Evolutionary conservation across 2,797 vertebrate genomes (phyloP).

Genomic region (Neosilurus hyrtlii): DNA sequence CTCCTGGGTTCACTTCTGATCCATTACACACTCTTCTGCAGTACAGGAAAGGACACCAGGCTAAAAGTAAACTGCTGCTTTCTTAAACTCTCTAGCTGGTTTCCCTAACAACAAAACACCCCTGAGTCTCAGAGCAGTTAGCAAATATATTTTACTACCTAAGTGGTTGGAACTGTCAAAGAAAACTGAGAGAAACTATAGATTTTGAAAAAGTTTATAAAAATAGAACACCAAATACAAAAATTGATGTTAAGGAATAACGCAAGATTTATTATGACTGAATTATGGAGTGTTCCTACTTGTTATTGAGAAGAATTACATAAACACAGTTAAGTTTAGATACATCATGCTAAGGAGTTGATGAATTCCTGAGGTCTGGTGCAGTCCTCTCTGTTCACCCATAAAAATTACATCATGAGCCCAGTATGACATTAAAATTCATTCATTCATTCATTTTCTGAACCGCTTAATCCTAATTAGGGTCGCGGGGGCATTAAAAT

Average conservation of each 20-base stretch:
- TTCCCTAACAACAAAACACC: slow-evolving; percentile 57
- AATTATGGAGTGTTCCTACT: slow-evolving; percentile 21
- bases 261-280: not conserved
- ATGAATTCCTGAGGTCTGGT: slow-evolving; percentile 19
- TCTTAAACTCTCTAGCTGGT: slow-evolving; percentile 53
- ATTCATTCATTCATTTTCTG: too few species aligned
- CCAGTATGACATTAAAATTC: slow-evolving; percentile 64
- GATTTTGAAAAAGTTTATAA: not conserved
- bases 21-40: slow-evolving; percentile 68
- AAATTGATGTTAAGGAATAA: not conserved
- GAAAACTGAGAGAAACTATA: slow-evolving; percentile 8
- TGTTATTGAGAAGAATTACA: slow-evolving; percentile 18
- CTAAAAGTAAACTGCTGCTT: slow-evolving; percentile 51
- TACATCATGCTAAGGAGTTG: slow-evolving; percentile 17
- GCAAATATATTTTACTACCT: slow-evolving; percentile 38
- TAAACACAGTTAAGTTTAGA: slow-evolving; percentile 27
- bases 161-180: slow-evolving; percentile 25
- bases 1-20: slow-evolving; percentile 66
- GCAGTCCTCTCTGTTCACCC: slow-evolving; percentile 54
- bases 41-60: slow-evolving; percentile 49
- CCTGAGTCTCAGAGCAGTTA: slow-evolving; percentile 27
- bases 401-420: slow-evolving; percentile 60
- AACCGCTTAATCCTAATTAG: too few species aligned
- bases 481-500: slow-evolving; percentile 52
- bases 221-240: not conserved